Evolutionary conservation across 2,797 vertebrate genomes (phyloP).

Genomic region (Neopelma chrysocephalum): DNA sequence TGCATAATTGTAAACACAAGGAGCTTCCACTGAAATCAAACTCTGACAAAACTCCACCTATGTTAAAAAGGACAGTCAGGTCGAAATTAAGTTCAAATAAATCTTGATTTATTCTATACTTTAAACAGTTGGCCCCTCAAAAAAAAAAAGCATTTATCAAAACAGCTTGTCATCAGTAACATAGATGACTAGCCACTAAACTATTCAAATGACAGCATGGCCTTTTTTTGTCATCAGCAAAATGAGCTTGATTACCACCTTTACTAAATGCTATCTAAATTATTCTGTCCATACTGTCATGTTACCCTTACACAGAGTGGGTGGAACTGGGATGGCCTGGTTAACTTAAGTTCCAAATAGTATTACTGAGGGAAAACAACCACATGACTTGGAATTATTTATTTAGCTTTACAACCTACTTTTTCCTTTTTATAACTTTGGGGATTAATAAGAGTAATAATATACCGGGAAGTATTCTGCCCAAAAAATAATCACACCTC

Average conservation of each 20-base stretch:
- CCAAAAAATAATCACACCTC: neutral
- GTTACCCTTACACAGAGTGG: neutral
- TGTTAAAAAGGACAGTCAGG: neutral
- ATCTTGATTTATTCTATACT: neutral
- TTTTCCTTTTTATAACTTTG: neutral
- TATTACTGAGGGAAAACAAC: neutral
- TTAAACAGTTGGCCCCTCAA: neutral
- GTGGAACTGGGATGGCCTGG: neutral
- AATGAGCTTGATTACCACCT: neutral
- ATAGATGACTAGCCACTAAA: neutral
- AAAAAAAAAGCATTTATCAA: neutral
- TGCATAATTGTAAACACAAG: neutral
- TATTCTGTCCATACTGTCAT: neutral
- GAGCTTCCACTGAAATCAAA: neutral
- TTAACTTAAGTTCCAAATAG: neutral
- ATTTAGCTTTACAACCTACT: neutral
- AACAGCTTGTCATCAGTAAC: neutral
- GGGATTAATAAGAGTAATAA: neutral
- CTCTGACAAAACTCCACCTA: neutral
- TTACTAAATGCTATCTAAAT: neutral
- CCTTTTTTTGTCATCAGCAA: neutral
- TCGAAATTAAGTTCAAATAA: neutral
- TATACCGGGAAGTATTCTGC: neutral
- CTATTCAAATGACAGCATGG: neutral
- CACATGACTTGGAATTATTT: neutral